Conservation (phyloP, 2,888 invertebrate species). For the Parnassius smintheus region DNA sequence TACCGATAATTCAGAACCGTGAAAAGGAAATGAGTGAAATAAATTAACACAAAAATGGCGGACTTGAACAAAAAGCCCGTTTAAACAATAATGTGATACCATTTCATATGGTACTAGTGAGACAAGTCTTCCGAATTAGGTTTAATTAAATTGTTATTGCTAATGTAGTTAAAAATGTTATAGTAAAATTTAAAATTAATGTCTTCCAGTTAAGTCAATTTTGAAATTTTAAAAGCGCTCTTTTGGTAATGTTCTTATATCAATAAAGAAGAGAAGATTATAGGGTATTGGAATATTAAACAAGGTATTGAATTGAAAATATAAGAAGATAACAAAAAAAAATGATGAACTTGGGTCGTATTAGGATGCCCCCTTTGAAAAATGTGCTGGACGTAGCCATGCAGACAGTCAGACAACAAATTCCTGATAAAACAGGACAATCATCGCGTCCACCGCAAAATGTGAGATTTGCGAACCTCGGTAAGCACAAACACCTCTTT, state of each 20-base stretch:
- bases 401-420: slow-evolving; percentile 89
- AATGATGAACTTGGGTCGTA: slow-evolving; percentile 76
- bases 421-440: slow-evolving; percentile 84
- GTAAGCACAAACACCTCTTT: slow-evolving; percentile 45
- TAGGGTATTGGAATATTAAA: slow-evolving; percentile 24
- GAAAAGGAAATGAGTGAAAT: slow-evolving; percentile 21
- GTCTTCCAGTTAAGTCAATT: slow-evolving; percentile 47
- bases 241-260: slow-evolving; percentile 12
- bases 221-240: slow-evolving; percentile 28
- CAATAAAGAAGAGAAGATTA: slow-evolving; percentile 4
- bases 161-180: slow-evolving; percentile 25
- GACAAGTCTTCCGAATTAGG: slow-evolving; percentile 74
- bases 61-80: slow-evolving; percentile 32
- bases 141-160: slow-evolving; percentile 29
- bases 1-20: slow-evolving; percentile 9
- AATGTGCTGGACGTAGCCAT: slow-evolving; percentile 91
- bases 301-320: slow-evolving; percentile 9
- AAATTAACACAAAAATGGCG: slow-evolving; percentile 53
- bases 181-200: slow-evolving; percentile 37
- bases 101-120: slow-evolving; percentile 49
- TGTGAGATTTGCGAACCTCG: slow-evolving; percentile 77
- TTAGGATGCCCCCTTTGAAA: slow-evolving; percentile 86
- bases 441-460: slow-evolving; percentile 75
- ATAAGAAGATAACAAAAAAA: slow-evolving; percentile 29
- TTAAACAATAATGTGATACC: slow-evolving; percentile 30